Conservation (phyloP, 2,797 vertebrate genomes). For the Fringilla coelebs region DNA sequence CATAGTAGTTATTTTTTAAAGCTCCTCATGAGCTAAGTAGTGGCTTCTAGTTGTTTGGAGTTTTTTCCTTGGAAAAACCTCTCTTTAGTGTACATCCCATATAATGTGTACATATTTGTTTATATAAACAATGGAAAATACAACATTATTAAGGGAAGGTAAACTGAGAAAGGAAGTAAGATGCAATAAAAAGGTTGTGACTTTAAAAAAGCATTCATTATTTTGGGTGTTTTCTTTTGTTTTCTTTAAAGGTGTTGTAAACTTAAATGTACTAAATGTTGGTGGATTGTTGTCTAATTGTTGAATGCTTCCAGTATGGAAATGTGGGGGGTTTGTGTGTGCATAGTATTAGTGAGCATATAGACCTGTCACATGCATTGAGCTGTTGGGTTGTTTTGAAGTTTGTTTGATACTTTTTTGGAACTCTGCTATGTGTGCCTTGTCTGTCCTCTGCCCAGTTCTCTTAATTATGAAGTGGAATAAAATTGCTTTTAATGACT, state of each 20-base stretch:
- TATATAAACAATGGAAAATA: not conserved
- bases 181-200: not conserved
- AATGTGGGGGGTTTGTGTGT: not conserved
- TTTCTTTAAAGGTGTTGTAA: not conserved
- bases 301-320: not conserved
- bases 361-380: not conserved
- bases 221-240: not conserved
- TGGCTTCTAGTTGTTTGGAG: not conserved
- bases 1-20: not conserved
- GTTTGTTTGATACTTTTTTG: not conserved
- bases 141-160: not conserved
- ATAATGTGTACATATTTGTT: not conserved
- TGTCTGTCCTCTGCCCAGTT: not conserved
- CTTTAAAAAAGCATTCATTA: not conserved
- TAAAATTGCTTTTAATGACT: not conserved
- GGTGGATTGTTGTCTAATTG: not conserved
- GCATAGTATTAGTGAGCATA: not conserved
- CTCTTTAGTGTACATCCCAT: not conserved
- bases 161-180: not conserved
- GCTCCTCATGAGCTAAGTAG: not conserved
- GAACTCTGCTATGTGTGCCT: not conserved
- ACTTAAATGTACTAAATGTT: not conserved
- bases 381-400: not conserved
- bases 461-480: not conserved
- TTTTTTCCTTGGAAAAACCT: not conserved